Percentiles rank a stretch among this genome's conserved stretches.
Conservation (phyloP, 2,888 invertebrate genomes). For the Caradrina kadenii region DNA sequence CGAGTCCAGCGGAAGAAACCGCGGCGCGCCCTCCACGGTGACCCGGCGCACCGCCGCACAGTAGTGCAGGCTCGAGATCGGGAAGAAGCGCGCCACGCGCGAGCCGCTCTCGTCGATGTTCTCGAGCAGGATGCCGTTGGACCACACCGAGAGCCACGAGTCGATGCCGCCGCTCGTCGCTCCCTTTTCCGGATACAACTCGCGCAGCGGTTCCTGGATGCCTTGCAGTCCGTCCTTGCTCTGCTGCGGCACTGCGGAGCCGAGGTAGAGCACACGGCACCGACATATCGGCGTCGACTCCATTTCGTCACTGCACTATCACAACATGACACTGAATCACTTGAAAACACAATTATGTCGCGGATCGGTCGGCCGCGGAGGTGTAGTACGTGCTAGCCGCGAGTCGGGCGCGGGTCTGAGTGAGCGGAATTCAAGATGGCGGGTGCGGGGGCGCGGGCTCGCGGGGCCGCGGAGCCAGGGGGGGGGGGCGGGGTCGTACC, state of each 20-base stretch:
- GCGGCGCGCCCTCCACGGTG: slow-evolving; percentile 93
- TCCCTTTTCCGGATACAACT: slow-evolving; percentile 98
- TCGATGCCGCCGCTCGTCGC: slow-evolving; percentile 97
- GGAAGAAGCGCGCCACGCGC: slow-evolving; percentile 98
- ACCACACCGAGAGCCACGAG: slow-evolving; percentile 99
- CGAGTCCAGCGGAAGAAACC: slow-evolving; percentile 98
- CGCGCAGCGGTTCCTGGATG: slow-evolving; percentile 98
- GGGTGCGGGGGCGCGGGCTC: slow-evolving; percentile 58
- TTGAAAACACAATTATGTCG: slow-evolving; percentile 75
- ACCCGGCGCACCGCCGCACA: slow-evolving; percentile 98
- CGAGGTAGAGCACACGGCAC: slow-evolving; percentile 98
- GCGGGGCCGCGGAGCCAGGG: slow-evolving; percentile 51
- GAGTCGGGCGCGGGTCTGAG: slow-evolving; percentile 88
- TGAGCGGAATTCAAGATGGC: slow-evolving; percentile 90
- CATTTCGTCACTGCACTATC: slow-evolving; percentile 88
- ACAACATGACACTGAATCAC: slow-evolving; percentile 87
- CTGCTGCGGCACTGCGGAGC: slow-evolving; percentile 98
- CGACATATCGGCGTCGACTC: slow-evolving; percentile 98
- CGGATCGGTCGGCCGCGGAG: slow-evolving; percentile 67
- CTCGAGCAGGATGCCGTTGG: slow-evolving; percentile 98
- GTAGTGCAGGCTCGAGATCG: slow-evolving; percentile 98
- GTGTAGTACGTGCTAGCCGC: slow-evolving; percentile 82
- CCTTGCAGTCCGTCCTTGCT: slow-evolving; percentile 99
- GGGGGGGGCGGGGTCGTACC: slow-evolving; percentile 72
- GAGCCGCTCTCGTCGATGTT: slow-evolving; percentile 99